These are phyloP conservation scores for Sander lucioperca DNA, from an alignment of 2,113 vertebrate species.

Conservation along the genomic window DNA sequence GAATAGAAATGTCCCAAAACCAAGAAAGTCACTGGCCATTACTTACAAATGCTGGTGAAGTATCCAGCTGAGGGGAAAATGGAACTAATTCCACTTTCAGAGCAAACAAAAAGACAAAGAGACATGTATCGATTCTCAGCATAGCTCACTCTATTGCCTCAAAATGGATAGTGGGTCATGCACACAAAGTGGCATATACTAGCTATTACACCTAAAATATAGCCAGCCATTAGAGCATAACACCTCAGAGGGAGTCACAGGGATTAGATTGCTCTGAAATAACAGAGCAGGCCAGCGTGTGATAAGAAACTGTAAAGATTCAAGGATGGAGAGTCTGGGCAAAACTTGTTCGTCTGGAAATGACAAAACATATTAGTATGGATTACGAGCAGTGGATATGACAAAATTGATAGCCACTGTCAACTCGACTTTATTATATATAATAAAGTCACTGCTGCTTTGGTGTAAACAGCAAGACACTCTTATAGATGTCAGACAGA, in stretches of 20 bases:
- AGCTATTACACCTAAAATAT: conserved; percentile 46
- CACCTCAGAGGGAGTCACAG: conserved; percentile 26
- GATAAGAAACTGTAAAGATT: conserved; percentile 45
- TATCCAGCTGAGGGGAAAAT: conserved; percentile 34
- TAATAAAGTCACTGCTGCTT: conserved; percentile 30
- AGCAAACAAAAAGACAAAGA: conserved; percentile 54
- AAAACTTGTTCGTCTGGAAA: conserved; percentile 19
- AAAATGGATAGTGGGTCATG: conserved; percentile 6
- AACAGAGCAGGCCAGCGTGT: conserved; percentile 16
- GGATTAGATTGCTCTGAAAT: conserved; percentile 45
- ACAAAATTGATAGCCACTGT: conserved; percentile 39
- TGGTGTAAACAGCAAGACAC: conserved; percentile 13
- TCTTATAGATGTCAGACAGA: not conserved
- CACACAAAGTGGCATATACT: conserved; percentile 23
- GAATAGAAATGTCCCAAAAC: not conserved
- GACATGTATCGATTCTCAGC: conserved; percentile 50
- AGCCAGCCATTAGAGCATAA: conserved; percentile 29
- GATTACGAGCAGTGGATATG: conserved; percentile 40
- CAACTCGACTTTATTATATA: conserved; percentile 43
- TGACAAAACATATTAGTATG: conserved; percentile 53
- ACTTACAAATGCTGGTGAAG: not conserved
- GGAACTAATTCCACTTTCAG: conserved; percentile 42
- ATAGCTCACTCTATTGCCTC: conserved; percentile 37
- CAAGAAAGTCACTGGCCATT: not conserved
- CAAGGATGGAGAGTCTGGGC: conserved; percentile 9